These are phyloP conservation scores for Sipha maydis DNA, from an alignment of 2,888 invertebrate genomes.

Conservation along the genomic window DNA sequence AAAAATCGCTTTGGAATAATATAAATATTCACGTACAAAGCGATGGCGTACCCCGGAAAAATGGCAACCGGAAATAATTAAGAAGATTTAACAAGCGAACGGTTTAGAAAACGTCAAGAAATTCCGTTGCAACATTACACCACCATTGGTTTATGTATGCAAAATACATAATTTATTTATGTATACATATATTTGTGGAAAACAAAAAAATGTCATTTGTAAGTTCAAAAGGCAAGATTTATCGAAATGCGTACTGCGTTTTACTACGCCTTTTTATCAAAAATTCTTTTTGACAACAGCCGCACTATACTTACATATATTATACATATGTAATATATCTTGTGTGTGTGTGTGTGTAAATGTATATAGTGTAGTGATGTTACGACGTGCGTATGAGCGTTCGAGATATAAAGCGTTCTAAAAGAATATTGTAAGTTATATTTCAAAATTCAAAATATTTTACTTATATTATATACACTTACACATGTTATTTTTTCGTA, in stretches of 20 bases:
- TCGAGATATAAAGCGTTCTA: no score
- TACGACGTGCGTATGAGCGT: background rate
- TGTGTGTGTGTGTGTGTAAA: background rate
- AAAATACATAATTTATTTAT: background rate
- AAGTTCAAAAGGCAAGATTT: slow-evolving; percentile 43
- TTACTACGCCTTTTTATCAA: slow-evolving; percentile 11
- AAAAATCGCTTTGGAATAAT: background rate
- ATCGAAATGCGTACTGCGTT: background rate
- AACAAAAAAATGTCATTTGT: slow-evolving; percentile 14
- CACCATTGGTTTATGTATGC: background rate
- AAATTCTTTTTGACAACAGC: background rate
- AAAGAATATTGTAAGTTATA: no score
- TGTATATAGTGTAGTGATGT: background rate
- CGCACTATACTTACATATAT: background rate
- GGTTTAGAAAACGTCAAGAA: background rate
- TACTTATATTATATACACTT: no score
- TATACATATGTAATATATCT: no score
- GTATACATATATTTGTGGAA: background rate
- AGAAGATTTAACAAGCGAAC: background rate
- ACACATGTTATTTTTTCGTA: no score
- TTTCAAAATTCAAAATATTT: no score
- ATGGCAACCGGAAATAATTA: slow-evolving; percentile 32
- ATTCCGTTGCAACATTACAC: slow-evolving; percentile 11
- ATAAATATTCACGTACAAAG: background rate
- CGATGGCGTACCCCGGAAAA: background rate